Evolutionary conservation across 2,888 invertebrate genomes (phyloP).

Genomic region (Buathra laborator): DNA sequence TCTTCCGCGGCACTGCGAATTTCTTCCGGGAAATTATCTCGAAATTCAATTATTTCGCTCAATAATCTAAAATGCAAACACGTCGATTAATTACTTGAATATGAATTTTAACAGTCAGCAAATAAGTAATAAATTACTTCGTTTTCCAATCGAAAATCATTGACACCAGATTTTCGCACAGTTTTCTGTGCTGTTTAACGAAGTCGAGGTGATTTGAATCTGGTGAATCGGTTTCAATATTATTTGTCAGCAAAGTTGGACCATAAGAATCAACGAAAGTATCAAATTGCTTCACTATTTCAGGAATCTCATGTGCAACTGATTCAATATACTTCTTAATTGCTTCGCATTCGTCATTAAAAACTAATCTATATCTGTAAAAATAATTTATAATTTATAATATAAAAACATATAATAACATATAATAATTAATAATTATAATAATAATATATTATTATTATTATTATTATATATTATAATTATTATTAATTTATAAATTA

Average conservation of each 20-base stretch:
- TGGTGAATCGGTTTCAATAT: not conserved
- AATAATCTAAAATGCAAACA: slow-evolving; percentile 53
- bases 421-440: not conserved
- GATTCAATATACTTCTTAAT: slow-evolving; percentile 64
- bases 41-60: slow-evolving; percentile 58
- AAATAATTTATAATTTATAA: not conserved
- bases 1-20: slow-evolving; percentile 43
- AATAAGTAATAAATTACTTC: slow-evolving; percentile 30
- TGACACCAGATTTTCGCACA: slow-evolving; percentile 30
- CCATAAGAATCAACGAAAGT: slow-evolving; percentile 58
- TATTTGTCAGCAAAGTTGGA: not conserved
- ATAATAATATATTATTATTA: not conserved
- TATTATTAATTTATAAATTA: not conserved
- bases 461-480: not conserved
- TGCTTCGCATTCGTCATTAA: slow-evolving; percentile 68
- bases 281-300: slow-evolving; percentile 59
- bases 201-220: slow-evolving; percentile 18
- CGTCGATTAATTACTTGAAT: not conserved
- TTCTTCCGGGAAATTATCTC: slow-evolving; percentile 54
- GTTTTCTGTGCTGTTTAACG: slow-evolving; percentile 23
- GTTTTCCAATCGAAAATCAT: slow-evolving; percentile 51
- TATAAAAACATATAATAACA: not conserved
- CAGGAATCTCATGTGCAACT: slow-evolving; percentile 53
- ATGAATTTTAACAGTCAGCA: not conserved
- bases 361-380: slow-evolving; percentile 60